Conservation (phyloP, 2,797 vertebrate genomes). For the Aeoliscus strigatus region DNA sequence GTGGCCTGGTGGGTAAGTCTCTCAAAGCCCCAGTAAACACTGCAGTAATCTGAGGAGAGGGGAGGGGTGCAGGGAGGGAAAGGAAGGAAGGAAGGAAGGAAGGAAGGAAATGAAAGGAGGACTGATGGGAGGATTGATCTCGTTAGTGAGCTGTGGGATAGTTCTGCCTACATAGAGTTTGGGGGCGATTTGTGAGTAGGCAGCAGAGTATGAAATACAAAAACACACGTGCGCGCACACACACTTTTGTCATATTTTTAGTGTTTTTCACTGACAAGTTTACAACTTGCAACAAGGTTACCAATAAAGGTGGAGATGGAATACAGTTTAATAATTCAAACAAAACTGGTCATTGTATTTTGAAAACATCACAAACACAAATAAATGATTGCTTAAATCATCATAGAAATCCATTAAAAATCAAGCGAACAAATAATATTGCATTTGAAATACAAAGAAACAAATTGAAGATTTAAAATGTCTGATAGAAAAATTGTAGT, state of each 20-base stretch:
- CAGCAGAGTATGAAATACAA: conserved; percentile 2
- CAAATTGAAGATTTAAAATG: too few relatives aligned
- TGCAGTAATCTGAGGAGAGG: conserved; percentile 64
- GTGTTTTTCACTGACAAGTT: background rate
- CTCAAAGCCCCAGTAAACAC: conserved; percentile 69
- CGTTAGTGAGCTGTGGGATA: conserved; percentile 23
- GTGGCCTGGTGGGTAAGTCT: conserved; percentile 70
- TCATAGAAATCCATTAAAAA: too few relatives aligned
- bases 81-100: conserved; percentile 2
- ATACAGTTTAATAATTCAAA: too few relatives aligned
- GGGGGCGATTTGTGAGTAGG: conserved; percentile 19
- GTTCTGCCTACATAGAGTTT: conserved; percentile 32
- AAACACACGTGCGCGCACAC: background rate
- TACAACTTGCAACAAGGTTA: too few relatives aligned
- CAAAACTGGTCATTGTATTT: too few relatives aligned
- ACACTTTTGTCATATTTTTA: conserved; percentile 4
- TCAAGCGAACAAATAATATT: too few relatives aligned
- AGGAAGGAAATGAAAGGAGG: conserved; percentile 14
- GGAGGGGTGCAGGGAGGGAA: conserved; percentile 7
- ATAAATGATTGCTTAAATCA: too few relatives aligned
- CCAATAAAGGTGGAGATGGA: too few relatives aligned
- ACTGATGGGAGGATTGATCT: too few relatives aligned
- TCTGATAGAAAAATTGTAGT: too few relatives aligned
- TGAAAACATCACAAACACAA: too few relatives aligned
- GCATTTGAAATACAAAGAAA: too few relatives aligned